Evolutionary conservation across 2,113 vertebrate species (phyloP), one percentile per base, ranked within the genome.

Genomic region (Lepus americanus): DNA sequence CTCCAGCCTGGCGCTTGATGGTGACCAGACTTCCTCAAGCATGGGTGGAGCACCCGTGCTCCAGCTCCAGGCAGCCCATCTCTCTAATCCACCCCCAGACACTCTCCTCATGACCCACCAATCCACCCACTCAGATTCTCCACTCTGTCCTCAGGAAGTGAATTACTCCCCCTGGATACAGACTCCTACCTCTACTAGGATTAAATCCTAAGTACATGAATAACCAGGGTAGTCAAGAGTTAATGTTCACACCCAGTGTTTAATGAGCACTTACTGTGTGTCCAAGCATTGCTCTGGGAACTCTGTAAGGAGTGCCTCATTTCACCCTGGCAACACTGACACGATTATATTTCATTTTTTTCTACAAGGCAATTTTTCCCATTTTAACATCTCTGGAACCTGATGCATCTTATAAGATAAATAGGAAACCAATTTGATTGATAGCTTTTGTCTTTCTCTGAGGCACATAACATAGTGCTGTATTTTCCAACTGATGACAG

Each of bases 331-430:
- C 49, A 73, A 51, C 5, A 49, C 19, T 17, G 6, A 74, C 14
- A 20, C 33, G 74, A 2, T 9, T 6, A 9, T 22, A 51, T 89
- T 83, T 83, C 64, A 49, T 13, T 64, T 59, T 59, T 59, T 59
- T 59, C 55, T 59, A 59, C 13, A 53, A 55, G 61, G 23, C 77
- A 5, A 9, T 59, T 83, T 77, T 83, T 72, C 33, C n/a, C 14
- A 90, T 76, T 90, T 69, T 39, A 69, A 86, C 19, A 39, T 73
- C 72, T 84, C 55, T 51, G 61, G 73, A 91, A 63, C 49, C n/a
- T 33, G 19, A 36, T 67, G 12, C 39, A 13, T 76, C 61, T 53
- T 83, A 27, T 6, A 16, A 59, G 31, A 64, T 39, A 59, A 59
- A 33, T 19, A 61, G 19, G 59, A 20, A 25, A 10, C 72, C 22